A percentile compares a stretch with the other conserved stretches of the same genome.
These are phyloP conservation scores for Biston stratarius DNA, from an alignment of 2,888 invertebrate species.

Conservation along the genomic window DNA sequence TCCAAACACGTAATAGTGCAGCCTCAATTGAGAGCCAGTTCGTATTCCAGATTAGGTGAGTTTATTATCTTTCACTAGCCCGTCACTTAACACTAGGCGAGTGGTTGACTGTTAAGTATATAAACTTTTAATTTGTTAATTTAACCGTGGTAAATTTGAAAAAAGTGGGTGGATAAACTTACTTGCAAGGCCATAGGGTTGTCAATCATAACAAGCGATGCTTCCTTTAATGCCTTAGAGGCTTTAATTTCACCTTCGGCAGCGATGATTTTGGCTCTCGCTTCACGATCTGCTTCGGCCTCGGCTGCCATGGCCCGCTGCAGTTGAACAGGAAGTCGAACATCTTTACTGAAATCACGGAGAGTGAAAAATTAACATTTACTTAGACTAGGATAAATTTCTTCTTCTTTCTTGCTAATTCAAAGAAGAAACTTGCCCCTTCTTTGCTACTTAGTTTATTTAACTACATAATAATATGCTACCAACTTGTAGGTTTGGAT, in stretches of 20 bases:
- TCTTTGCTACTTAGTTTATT: no score
- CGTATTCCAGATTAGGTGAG: no score
- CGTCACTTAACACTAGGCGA: no score
- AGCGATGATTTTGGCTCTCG: conserved; percentile 90
- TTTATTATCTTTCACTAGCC: no score
- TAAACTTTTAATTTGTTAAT: no score
- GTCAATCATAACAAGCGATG: conserved; percentile 93
- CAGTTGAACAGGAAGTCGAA: conserved; percentile 84
- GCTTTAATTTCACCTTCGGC: conserved; percentile 95
- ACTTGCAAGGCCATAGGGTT: conserved; percentile 91
- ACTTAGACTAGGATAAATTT: not conserved
- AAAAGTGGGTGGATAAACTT: conserved; percentile 26
- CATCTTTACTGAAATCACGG: conserved; percentile 73
- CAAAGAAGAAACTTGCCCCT: no score
- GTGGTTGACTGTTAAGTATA: no score
- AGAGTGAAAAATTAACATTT: not conserved
- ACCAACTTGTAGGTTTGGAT: no score
- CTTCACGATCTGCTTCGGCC: conserved; percentile 89
- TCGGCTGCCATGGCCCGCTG: conserved; percentile 91
- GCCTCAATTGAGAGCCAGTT: no score
- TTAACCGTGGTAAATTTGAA: no score
- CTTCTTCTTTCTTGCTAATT: not conserved
- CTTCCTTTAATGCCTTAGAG: conserved; percentile 93
- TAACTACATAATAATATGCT: no score
- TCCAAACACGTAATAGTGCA: no score